phyloP scores from a whole-genome alignment of 2,113 vertebrate genomes.

The Nestor notabilis region DNA sequence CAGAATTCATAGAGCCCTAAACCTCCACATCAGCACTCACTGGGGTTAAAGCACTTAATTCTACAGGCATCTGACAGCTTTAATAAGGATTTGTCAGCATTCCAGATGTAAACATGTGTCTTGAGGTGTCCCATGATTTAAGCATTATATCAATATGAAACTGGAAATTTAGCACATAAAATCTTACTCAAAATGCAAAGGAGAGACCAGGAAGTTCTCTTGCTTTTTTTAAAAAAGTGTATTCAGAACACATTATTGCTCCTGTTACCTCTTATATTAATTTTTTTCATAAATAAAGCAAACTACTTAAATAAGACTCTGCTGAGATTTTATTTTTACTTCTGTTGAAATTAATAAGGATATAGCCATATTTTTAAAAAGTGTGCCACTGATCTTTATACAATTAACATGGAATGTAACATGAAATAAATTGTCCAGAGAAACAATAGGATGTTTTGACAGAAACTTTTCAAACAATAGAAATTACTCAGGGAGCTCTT shows the following conservation, averaged over 20 bases:
- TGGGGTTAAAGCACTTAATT: slow-evolving; percentile 40
- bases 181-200: neutral
- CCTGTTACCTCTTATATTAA: neutral
- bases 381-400: neutral
- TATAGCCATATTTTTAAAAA: neutral
- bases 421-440: neutral
- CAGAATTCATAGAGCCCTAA: slow-evolving; percentile 20
- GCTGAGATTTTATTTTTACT: neutral
- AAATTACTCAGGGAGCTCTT: neutral
- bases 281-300: neutral
- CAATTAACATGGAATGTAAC: neutral
- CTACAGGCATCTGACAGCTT: neutral
- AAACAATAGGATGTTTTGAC: neutral
- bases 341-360: neutral
- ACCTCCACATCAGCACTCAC: slow-evolving; percentile 36
- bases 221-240: neutral
- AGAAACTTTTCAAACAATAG: neutral
- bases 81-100: slow-evolving; percentile 33
- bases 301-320: neutral
- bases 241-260: neutral
- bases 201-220: neutral
- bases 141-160: neutral
- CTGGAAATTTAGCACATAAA: neutral
- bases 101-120: neutral
- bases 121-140: slow-evolving; percentile 6